Evolutionary conservation across 35 echinoderm and acorn worm species (phyloP).

Genomic region (Ophiothrix spiculata): DNA sequence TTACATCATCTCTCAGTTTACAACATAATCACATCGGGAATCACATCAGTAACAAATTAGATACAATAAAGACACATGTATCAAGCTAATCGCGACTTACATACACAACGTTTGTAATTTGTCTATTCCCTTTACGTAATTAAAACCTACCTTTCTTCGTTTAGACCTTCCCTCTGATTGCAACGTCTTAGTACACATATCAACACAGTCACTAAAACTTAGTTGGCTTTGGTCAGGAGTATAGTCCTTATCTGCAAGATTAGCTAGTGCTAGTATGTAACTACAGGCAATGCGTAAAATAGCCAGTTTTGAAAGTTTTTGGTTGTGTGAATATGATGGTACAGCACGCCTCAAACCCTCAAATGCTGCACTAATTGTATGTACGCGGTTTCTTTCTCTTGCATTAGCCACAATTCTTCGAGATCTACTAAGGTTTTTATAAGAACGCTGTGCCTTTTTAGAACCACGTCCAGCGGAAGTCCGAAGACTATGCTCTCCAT

Average conservation of each 20-base stretch:
- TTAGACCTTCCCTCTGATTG: slow-evolving; percentile 94
- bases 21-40: no score
- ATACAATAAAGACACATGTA: no score
- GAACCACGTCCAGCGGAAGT: not conserved
- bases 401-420: slow-evolving; percentile 93
- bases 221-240: slow-evolving; percentile 59
- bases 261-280: slow-evolving; percentile 91
- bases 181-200: slow-evolving; percentile 84
- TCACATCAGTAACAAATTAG: no score
- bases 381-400: slow-evolving; percentile 87
- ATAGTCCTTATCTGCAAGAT: slow-evolving; percentile 87
- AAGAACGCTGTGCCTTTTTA: slow-evolving; percentile 33
- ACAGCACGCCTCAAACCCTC: slow-evolving; percentile 97
- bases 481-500: not conserved
- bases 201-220: slow-evolving; percentile 88
- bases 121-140: no score
- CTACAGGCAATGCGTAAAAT: slow-evolving; percentile 96
- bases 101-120: no score
- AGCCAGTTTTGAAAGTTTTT: slow-evolving; percentile 95
- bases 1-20: no score
- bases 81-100: no score
- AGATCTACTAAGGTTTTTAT: slow-evolving; percentile 86
- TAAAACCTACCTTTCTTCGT: slow-evolving; percentile 89
- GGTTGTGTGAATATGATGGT: slow-evolving; percentile 99
- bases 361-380: slow-evolving; percentile 97